Percentiles rank a stretch among this genome's conserved stretches.
These are phyloP conservation scores for Silurus glanis DNA, from an alignment of 2,113 vertebrate species.

Conservation along the genomic window DNA sequence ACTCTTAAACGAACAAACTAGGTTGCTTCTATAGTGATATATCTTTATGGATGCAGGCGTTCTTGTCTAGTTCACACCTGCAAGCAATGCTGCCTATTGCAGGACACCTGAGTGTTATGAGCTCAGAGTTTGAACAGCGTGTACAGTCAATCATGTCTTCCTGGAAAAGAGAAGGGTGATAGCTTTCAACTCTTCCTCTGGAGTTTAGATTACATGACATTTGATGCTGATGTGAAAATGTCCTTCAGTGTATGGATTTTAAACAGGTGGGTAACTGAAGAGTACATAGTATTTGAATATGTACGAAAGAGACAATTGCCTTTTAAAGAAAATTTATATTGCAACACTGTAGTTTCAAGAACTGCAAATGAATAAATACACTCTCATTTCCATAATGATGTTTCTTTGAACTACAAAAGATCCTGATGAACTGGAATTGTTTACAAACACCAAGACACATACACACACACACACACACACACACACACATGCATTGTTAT, in stretches of 20 bases:
- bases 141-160: not conserved
- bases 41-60: not conserved
- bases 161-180: slow-evolving; percentile 2
- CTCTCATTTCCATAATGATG: not conserved
- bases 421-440: no score
- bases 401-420: not conserved
- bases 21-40: not conserved
- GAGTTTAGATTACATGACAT: not conserved
- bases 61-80: slow-evolving; percentile 9
- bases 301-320: not conserved
- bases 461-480: not conserved
- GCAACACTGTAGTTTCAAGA: not conserved
- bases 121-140: slow-evolving; percentile 18
- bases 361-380: not conserved
- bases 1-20: not conserved
- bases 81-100: not conserved
- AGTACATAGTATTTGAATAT: not conserved
- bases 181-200: not conserved
- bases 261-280: not conserved
- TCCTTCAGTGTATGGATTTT: not conserved
- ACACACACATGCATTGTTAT: not conserved
- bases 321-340: not conserved
- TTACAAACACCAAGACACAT: no score
- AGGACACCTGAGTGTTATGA: not conserved
- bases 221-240: not conserved